Evolutionary conservation across 2,113 vertebrate genomes (phyloP).

Genomic region (Melozone crissalis): DNA sequence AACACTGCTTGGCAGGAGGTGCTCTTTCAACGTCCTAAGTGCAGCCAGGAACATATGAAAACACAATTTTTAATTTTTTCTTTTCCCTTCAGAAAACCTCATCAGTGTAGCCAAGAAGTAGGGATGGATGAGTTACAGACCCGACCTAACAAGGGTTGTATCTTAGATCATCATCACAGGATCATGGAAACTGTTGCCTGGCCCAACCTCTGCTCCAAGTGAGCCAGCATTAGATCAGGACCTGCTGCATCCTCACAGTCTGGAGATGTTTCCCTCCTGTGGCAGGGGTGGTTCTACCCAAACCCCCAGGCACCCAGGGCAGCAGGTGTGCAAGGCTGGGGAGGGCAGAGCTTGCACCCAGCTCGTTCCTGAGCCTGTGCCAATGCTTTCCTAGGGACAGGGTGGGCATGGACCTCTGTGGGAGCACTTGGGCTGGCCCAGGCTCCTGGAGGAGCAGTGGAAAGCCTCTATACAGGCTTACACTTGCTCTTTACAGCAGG

Average conservation of each 20-base stretch:
- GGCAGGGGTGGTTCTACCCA: neutral
- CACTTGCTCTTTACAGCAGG: neutral
- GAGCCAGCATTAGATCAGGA: neutral
- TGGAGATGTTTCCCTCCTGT: neutral
- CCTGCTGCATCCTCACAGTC: neutral
- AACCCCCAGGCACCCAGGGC: neutral
- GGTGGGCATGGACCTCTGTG: neutral
- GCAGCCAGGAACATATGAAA: conserved; percentile 28
- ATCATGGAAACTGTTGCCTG: neutral
- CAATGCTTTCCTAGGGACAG: neutral
- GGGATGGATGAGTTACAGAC: neutral
- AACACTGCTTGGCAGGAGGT: neutral
- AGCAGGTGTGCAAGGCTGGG: neutral
- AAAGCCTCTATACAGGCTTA: neutral
- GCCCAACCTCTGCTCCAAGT: neutral
- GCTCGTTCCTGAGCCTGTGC: neutral
- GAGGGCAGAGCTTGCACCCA: neutral
- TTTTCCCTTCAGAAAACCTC: neutral
- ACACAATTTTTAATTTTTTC: neutral
- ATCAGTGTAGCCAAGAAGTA: neutral
- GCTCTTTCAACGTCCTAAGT: neutral
- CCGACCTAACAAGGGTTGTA: neutral
- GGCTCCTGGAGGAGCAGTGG: neutral
- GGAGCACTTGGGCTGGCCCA: fast-evolving
- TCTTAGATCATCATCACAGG: neutral